Percentiles rank a stretch among this genome's conserved stretches.
phyloP scores from a whole-genome alignment of 2,888 invertebrate genomes.

The Griposia aprilina region DNA sequence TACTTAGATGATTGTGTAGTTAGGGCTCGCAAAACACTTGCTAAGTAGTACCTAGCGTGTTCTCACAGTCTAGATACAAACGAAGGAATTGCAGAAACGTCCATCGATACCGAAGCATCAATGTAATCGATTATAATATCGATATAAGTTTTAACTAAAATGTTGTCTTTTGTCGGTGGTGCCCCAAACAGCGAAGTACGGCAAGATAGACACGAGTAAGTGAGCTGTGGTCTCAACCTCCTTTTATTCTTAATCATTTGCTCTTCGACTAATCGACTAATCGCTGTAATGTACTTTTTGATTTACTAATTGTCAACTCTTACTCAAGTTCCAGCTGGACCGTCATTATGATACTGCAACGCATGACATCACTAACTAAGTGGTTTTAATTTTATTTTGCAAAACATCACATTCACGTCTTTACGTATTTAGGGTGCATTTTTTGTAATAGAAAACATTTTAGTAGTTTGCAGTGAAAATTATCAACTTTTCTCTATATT shows the following conservation, averaged over 20 bases:
- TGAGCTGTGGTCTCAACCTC: conserved; percentile 90
- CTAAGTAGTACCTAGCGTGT: conserved; percentile 56
- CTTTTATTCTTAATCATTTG: conserved; percentile 85
- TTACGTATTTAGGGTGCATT: conserved; percentile 72
- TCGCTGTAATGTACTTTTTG: conserved; percentile 83
- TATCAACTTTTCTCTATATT: background rate
- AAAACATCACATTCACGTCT: conserved; percentile 66
- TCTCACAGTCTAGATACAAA: conserved; percentile 54
- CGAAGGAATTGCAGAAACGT: conserved; percentile 69
- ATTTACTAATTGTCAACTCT: conserved; percentile 83
- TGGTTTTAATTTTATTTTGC: conserved; percentile 76
- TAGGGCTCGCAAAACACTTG: conserved; percentile 60
- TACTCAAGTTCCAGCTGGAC: conserved; percentile 82
- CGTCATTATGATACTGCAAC: conserved; percentile 77
- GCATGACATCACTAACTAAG: conserved; percentile 85
- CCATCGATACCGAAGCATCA: conserved; percentile 47
- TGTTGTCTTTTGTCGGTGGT: conserved; percentile 91
- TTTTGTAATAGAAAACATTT: conserved; percentile 57
- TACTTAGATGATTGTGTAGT: conserved; percentile 56
- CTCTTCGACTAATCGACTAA: conserved; percentile 89
- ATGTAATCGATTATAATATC: conserved; percentile 59
- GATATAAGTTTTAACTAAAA: conserved; percentile 83
- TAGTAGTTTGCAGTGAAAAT: background rate
- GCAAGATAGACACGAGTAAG: conserved; percentile 89
- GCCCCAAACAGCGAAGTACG: conserved; percentile 90